Conservation (phyloP, 2,888 invertebrate species). For the Phytoseiulus persimilis region DNA sequence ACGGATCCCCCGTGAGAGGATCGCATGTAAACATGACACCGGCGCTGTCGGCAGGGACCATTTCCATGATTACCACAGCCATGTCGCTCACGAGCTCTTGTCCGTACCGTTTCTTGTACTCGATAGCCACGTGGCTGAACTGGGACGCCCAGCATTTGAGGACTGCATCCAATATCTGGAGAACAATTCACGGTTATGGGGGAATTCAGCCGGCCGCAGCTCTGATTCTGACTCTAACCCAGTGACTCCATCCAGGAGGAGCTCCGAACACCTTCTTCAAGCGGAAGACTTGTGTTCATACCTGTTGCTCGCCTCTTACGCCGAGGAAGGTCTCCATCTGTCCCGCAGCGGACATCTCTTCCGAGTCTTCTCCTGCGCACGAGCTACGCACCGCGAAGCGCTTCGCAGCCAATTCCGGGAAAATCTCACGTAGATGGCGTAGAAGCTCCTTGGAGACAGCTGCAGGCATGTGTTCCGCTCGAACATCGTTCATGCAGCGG, state of each 20-base stretch:
- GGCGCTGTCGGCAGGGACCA: constrained; percentile 60
- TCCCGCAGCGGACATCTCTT: constrained; percentile 70
- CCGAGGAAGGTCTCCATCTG: constrained; percentile 72
- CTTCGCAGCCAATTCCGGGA: neutral
- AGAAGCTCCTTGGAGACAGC: neutral
- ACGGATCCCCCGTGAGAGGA: constrained; percentile 64
- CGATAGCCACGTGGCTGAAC: constrained; percentile 65
- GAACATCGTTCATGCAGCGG: neutral
- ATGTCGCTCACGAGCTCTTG: constrained; percentile 61
- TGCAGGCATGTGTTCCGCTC: neutral
- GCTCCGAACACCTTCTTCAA: too few relatives aligned
- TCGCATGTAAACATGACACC: constrained; percentile 75
- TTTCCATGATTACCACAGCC: constrained; percentile 70
- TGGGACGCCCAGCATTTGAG: constrained; percentile 73
- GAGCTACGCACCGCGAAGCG: constrained; percentile 52
- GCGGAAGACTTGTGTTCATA: too few relatives aligned
- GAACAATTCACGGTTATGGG: neutral
- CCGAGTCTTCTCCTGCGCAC: constrained; percentile 70
- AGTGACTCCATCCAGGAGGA: too few relatives aligned
- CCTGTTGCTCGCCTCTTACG: constrained; percentile 52
- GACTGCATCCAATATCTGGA: constrained; percentile 52
- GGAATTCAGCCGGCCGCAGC: too few relatives aligned
- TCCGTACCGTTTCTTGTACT: constrained; percentile 69
- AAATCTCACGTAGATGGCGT: neutral
- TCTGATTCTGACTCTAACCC: too few relatives aligned